Evolutionary conservation across 2,797 vertebrate genomes (phyloP).

Genomic region (Scomberomorus guttatus): DNA sequence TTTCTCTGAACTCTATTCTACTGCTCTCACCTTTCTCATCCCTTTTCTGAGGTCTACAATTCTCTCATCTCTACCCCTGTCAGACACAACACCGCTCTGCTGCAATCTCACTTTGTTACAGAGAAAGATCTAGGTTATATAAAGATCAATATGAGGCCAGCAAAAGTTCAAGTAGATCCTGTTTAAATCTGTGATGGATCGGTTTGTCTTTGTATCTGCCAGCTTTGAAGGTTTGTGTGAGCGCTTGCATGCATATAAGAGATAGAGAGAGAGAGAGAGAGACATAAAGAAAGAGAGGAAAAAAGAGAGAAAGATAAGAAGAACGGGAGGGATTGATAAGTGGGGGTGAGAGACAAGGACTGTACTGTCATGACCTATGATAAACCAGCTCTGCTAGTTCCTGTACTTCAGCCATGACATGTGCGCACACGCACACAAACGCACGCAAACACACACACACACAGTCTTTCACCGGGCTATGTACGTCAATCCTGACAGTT

Average conservation of each 20-base stretch:
- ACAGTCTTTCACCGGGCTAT: constrained; percentile 35
- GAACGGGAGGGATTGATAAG: constrained; percentile 50
- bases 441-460: constrained; percentile 21
- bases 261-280: constrained; percentile 1
- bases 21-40: constrained; percentile 65
- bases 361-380: constrained; percentile 62
- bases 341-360: constrained; percentile 59
- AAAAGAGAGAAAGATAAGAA: constrained; percentile 18
- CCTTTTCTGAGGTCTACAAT: constrained; percentile 54
- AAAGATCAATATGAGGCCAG: constrained; percentile 71
- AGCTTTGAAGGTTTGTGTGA: constrained; percentile 50
- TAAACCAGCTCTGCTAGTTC: constrained; percentile 72
- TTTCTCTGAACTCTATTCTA: constrained; percentile 56
- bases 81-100: constrained; percentile 54
- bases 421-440: background rate
- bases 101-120: constrained; percentile 55
- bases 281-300: constrained; percentile 1
- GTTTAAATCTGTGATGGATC: constrained; percentile 66
- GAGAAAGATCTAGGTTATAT: constrained; percentile 62
- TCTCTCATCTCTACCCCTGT: constrained; percentile 69
- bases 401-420: constrained; percentile 47
- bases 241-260: constrained; percentile 37
- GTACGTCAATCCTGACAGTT: constrained; percentile 50
- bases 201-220: constrained; percentile 51
- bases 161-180: constrained; percentile 68